Evolutionary conservation across 2,113 vertebrate species (phyloP), one percentile per base, ranked within the genome.

Genomic region (Chrysochloris asiatica): DNA sequence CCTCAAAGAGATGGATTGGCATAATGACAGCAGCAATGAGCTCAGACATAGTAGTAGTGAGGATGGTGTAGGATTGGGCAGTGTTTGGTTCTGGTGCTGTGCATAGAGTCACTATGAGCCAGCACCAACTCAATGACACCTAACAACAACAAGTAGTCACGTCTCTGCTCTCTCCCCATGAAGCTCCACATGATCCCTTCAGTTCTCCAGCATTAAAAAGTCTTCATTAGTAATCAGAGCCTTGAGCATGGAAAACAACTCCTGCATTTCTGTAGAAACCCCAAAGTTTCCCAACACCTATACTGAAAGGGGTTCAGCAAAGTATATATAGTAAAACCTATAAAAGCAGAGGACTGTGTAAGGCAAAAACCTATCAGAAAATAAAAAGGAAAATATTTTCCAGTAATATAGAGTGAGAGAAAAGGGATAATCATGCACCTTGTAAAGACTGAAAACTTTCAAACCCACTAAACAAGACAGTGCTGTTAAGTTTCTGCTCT

Each of bases 91-190:
- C n/a, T n/a, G n/a, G n/a, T n/a, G n/a, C n/a, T n/a, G n/a, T n/a
- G n/a, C n/a, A n/a, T n/a, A n/a, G n/a, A n/a, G n/a, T n/a, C n/a
- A n/a, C n/a, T n/a, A n/a, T n/a, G n/a, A n/a, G n/a, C n/a, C n/a
- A n/a, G n/a, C n/a, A n/a, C n/a, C n/a, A n/a, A n/a, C n/a, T n/a
- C n/a, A n/a, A n/a, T n/a, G n/a, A n/a, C n/a, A n/a, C n/a, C n/a
- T n/a, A n/a, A n/a, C n/a, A 24, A 0, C 48, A 9, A 2, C 2
- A 5, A 75, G 26, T 8, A 48, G 5, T 26, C 17, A 8, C 19
- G 36, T 16, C 26, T 30, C 0, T 1, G 10, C 22, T 26, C 1
- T 2, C 30, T 38, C n/a, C n/a, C 30, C 19, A 7, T 75, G 2
- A 8, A 28, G 7, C 3, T 24, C n/a, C 17, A 7, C 28, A 21